These are phyloP conservation scores for Motacilla tschutschensis DNA, from an alignment of 2,113 vertebrate genomes.

Conservation along the genomic window DNA sequence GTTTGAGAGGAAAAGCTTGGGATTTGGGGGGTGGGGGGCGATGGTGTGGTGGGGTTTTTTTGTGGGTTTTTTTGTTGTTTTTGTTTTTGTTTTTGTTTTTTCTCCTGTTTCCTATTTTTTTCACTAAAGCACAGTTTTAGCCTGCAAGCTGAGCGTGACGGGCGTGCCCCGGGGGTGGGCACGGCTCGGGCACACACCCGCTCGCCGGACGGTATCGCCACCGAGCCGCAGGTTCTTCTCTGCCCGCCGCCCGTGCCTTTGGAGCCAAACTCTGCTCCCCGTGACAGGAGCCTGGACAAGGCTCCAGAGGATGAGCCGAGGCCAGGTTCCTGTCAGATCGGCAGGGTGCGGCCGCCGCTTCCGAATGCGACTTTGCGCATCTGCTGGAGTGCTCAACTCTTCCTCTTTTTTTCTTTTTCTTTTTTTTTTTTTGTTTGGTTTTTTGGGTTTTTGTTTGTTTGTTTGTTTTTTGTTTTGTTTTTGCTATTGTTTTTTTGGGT, in stretches of 20 bases:
- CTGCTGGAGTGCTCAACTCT: not conserved
- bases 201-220: not conserved
- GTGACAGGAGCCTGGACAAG: not conserved
- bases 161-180: not conserved
- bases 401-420: not conserved
- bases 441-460: not conserved
- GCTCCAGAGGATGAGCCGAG: fast-evolving
- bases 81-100: not conserved
- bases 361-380: not conserved
- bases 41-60: not conserved
- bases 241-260: not conserved
- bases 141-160: fast-evolving
- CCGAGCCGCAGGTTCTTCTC: not conserved
- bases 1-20: not conserved
- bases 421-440: not conserved
- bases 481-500: too few species aligned
- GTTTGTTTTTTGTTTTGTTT: not conserved
- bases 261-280: not conserved
- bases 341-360: not conserved
- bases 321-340: not conserved
- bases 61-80: not conserved
- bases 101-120: not conserved
- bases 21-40: fast-evolving
- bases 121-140: not conserved
- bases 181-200: not conserved